A percentile compares a stretch with the other conserved stretches of the same genome.
Evolutionary conservation across 2,113 vertebrate genomes (phyloP).

Genomic region (Nematolebias whitei): DNA sequence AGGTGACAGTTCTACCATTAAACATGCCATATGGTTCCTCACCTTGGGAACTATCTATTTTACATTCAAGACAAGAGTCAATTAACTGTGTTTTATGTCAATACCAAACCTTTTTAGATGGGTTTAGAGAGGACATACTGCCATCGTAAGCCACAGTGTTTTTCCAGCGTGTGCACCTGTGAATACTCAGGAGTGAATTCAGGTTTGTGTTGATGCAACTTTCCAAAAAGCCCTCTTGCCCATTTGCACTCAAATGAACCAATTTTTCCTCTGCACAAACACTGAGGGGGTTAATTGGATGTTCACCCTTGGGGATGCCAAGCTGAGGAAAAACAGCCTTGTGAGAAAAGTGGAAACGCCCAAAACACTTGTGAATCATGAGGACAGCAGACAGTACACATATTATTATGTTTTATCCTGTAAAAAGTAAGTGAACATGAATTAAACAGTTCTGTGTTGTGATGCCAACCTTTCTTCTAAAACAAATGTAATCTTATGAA

Average conservation of each 20-base stretch:
- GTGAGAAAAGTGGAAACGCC: constrained; percentile 27
- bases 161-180: neutral
- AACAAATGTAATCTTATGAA: too few species aligned
- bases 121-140: constrained; percentile 11
- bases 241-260: constrained; percentile 58
- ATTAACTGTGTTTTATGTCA: constrained; percentile 22
- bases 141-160: constrained; percentile 2
- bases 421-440: neutral
- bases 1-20: constrained; percentile 4
- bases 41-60: constrained; percentile 6
- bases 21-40: neutral
- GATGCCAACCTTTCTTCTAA: too few species aligned
- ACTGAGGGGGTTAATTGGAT: constrained; percentile 62
- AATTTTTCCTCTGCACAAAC: constrained; percentile 57
- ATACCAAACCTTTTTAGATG: constrained; percentile 20
- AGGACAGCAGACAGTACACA: constrained; percentile 54
- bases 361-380: constrained; percentile 37
- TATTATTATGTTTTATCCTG: constrained; percentile 29
- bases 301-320: constrained; percentile 61
- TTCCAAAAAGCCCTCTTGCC: constrained; percentile 41
- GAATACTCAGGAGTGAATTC: constrained; percentile 6
- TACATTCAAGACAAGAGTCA: constrained; percentile 19
- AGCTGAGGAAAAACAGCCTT: constrained; percentile 41
- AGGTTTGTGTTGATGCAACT: constrained; percentile 16
- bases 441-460: too few species aligned